Base-by-base conservation (phyloP, 1,140 invertebrate species). In the Prorops nasuta region DNA sequence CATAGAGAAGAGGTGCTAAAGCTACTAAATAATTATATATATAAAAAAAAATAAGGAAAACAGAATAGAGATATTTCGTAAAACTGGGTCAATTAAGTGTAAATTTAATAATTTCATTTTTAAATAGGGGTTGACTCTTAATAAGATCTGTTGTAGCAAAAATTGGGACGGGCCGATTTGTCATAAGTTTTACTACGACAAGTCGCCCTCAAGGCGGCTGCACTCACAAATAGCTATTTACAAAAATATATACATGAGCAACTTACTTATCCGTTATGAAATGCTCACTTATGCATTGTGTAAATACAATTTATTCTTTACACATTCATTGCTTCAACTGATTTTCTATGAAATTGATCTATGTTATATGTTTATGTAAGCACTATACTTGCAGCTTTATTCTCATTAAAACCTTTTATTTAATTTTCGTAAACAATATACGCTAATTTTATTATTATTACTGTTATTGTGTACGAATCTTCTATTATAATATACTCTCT, bases 241-340 rank as follows among this genome's bases (percentile, higher is more conserved):
- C 74, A 77, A 77, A 77, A 77, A 77, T 77, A 76, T 77, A 76
- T 71, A 77, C 67, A 67, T 74, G 71, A 76, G 71, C 72, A 74
- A 75, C 71, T 68, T 60, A 57, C 63, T 66, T 66, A 68, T 67
- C 60, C 49, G 54, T 54, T 53, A 41, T 41, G 38, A 43, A 34
- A 53, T 54, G 53, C n/a, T n/a, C n/a, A n/a, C n/a, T n/a, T n/a
- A n/a, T n/a, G n/a, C n/a, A n/a, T n/a, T n/a, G n/a, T n/a, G n/a
- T n/a, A n/a, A n/a, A n/a, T n/a, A n/a, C n/a, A n/a, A n/a, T n/a
- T n/a, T n/a, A n/a, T n/a, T 46, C 21, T 51, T 53, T 54, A 28
- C 43, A 54, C 47, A 41, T 41, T 42, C 19, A 44, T 41, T 28
- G 10, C 24, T 28, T 10, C 24, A 4, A 28, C 24, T 10, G 4